Conservation (phyloP, 2,113 vertebrate species). For the Poeciliopsis occidentalis region DNA sequence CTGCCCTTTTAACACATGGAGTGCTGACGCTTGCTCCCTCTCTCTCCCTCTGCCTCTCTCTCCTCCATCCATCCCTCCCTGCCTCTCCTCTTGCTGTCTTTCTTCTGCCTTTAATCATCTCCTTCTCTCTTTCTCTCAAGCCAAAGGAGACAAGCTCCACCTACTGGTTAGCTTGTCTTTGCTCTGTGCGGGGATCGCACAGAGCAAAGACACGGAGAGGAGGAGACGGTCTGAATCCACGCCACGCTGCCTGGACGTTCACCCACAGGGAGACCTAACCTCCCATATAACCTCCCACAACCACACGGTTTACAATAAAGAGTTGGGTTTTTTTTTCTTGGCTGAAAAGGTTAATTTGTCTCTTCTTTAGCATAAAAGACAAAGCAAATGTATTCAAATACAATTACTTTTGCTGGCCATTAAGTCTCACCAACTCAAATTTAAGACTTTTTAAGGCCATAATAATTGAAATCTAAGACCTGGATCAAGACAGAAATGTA, state of each 20-base stretch:
- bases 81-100: slow-evolving; percentile 51
- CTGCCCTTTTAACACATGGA: slow-evolving; percentile 76
- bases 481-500: too few relatives aligned
- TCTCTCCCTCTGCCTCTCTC: neutral
- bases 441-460: too few relatives aligned
- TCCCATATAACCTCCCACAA: too few relatives aligned
- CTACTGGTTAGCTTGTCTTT: slow-evolving; percentile 71
- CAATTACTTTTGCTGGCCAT: too few relatives aligned
- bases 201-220: neutral
- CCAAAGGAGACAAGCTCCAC: slow-evolving; percentile 70
- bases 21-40: slow-evolving; percentile 73
- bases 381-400: neutral
- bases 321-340: neutral
- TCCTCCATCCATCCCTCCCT: neutral
- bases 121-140: slow-evolving; percentile 53
- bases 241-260: neutral
- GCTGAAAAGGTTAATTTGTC: neutral
- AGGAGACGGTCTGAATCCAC: neutral
- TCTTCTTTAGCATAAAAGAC: neutral
- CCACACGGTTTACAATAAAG: neutral
- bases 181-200: slow-evolving; percentile 7
- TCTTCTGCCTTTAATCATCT: slow-evolving; percentile 65
- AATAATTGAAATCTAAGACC: too few relatives aligned
- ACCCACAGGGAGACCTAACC: neutral
- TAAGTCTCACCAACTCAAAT: too few relatives aligned